These are phyloP conservation scores for Agriotes lineatus DNA, from an alignment of 2,888 invertebrate genomes.

Conservation along the genomic window DNA sequence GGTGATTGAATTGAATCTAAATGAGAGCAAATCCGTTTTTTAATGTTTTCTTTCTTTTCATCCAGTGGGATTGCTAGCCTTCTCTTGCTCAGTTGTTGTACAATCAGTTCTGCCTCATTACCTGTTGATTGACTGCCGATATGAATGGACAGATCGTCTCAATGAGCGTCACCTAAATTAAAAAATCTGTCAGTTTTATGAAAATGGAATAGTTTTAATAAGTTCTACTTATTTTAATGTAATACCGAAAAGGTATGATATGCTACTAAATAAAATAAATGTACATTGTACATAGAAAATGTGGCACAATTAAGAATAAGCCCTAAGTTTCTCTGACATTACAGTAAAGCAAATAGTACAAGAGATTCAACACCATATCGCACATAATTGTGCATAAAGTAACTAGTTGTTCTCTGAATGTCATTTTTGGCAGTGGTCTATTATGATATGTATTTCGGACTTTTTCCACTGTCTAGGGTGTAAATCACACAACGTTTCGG, in stretches of 20 bases:
- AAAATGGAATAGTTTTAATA: no score
- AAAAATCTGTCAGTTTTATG: no score
- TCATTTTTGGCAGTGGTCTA: no score
- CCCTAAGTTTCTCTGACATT: background rate
- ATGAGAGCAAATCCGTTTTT: background rate
- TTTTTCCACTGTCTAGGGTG: no score
- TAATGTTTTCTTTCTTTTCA: background rate
- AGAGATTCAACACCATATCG: background rate
- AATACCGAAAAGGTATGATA: background rate
- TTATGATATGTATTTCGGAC: no score
- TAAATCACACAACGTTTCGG: no score
- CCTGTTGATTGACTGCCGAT: conserved; percentile 1
- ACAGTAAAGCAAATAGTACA: background rate
- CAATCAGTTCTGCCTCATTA: conserved; percentile 1
- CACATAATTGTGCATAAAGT: background rate
- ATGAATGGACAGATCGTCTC: background rate
- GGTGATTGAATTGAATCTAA: conserved; percentile 5
- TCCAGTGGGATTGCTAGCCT: conserved; percentile 3
- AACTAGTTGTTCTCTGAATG: no score
- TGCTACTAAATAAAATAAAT: background rate
- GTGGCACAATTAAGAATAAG: background rate
- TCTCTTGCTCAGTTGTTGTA: conserved; percentile 4
- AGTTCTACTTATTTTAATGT: background rate
- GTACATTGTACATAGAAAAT: background rate
- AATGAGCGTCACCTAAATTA: background rate